phyloP scores from a whole-genome alignment of 2,888 invertebrate species.

The Dexiosoma caninum region DNA sequence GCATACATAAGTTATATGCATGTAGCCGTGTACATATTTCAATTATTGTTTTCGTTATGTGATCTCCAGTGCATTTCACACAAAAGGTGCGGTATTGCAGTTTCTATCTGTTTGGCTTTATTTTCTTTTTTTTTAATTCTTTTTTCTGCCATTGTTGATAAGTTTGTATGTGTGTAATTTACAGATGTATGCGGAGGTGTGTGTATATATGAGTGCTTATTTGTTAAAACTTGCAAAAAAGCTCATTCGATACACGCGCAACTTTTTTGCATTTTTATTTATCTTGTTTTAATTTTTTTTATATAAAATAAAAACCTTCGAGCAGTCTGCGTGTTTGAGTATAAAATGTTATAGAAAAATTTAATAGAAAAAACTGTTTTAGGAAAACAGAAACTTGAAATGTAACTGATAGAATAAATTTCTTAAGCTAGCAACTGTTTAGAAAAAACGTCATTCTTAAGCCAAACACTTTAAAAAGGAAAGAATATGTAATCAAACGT shows the following conservation, averaged over 20 bases:
- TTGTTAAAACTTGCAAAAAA: background rate
- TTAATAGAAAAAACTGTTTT: background rate
- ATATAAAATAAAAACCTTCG: slow-evolving; percentile 26
- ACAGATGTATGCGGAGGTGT: background rate
- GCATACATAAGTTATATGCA: background rate
- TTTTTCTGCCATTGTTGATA: background rate
- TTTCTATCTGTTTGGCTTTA: slow-evolving; percentile 34
- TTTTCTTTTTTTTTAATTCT: background rate
- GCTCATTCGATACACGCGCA: slow-evolving; percentile 52
- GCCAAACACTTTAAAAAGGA: too few relatives aligned
- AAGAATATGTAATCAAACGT: too few relatives aligned
- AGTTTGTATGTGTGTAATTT: background rate
- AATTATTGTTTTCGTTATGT: background rate
- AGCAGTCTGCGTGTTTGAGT: background rate
- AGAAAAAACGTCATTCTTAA: too few relatives aligned
- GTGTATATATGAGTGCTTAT: background rate
- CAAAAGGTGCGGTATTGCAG: slow-evolving; percentile 56
- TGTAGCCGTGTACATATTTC: background rate
- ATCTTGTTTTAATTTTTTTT: too few relatives aligned
- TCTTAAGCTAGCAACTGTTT: background rate
- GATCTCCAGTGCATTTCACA: slow-evolving; percentile 51
- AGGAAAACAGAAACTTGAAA: background rate
- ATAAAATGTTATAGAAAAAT: background rate
- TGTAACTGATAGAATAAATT: too few relatives aligned
- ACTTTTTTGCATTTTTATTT: slow-evolving; percentile 11